A percentile compares a stretch with the other conserved stretches of the same genome.
Evolutionary conservation across 2,797 vertebrate genomes (phyloP).

Genomic region (Sarcophilus harrisii): DNA sequence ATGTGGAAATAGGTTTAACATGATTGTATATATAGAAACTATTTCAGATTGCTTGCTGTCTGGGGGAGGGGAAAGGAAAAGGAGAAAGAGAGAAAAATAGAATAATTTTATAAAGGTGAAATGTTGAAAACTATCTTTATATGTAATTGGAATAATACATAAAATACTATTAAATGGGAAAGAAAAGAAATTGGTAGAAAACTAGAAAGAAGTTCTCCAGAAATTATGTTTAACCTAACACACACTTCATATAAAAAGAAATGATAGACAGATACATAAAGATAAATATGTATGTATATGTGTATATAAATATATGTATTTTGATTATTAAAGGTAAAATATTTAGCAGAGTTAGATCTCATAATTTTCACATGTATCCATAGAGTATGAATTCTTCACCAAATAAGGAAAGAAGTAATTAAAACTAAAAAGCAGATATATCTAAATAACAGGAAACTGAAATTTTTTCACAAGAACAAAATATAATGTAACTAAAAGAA

Average conservation of each 20-base stretch:
- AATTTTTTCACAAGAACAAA: not conserved
- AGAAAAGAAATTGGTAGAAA: not conserved
- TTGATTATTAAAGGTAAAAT: not conserved
- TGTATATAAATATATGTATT: too few relatives aligned
- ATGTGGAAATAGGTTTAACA: too few relatives aligned
- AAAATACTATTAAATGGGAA: too few relatives aligned
- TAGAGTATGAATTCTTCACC: not conserved
- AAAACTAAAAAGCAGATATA: not conserved
- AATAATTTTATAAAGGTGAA: too few relatives aligned
- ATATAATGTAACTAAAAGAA: not conserved
- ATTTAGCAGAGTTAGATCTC: not conserved
- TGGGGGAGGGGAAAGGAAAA: too few relatives aligned
- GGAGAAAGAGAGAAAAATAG: too few relatives aligned
- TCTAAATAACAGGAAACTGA: not conserved
- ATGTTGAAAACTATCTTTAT: too few relatives aligned
- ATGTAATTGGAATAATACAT: too few relatives aligned
- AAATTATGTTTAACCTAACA: not conserved
- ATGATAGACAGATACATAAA: too few relatives aligned
- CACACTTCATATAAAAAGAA: not conserved
- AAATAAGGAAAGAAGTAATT: not conserved
- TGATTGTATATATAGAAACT: too few relatives aligned
- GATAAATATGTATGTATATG: too few relatives aligned
- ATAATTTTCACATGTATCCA: not conserved
- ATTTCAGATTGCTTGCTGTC: too few relatives aligned
- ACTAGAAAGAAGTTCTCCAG: not conserved